Conservation (phyloP, 2,113 vertebrate genomes). For the Pituophis catenifer region DNA sequence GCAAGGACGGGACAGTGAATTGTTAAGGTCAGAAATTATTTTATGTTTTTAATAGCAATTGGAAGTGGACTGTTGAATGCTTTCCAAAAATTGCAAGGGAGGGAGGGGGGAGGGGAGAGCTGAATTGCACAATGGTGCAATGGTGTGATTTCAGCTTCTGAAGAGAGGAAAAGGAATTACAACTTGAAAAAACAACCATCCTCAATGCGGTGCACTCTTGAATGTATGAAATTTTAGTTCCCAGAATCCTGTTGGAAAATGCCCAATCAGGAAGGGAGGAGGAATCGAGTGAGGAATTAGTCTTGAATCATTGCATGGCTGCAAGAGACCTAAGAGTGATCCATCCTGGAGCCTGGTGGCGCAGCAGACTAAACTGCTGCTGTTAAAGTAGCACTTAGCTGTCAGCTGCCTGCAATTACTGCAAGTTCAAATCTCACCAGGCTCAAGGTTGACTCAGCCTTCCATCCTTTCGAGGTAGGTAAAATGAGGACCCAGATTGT, state of each 20-base stretch:
- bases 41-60: background rate
- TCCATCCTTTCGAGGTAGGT: no score
- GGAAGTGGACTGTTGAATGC: background rate
- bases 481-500: no score
- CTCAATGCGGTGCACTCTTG: background rate
- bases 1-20: background rate
- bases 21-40: background rate
- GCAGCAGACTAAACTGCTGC: no score
- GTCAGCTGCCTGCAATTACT: no score
- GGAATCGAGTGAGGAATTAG: background rate
- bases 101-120: no score
- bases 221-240: background rate
- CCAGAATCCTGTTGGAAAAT: background rate
- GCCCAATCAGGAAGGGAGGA: background rate
- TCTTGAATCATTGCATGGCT: background rate
- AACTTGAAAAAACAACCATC: background rate
- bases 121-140: background rate
- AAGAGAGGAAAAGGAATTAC: background rate
- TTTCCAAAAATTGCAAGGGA: background rate
- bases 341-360: no score
- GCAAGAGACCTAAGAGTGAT: background rate
- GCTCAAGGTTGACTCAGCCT: no score
- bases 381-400: no score
- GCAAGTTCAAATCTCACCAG: no score
- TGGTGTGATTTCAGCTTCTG: background rate